phyloP scores from a whole-genome alignment of 1,140 invertebrate genomes.

The Coptotermes formosanus region DNA sequence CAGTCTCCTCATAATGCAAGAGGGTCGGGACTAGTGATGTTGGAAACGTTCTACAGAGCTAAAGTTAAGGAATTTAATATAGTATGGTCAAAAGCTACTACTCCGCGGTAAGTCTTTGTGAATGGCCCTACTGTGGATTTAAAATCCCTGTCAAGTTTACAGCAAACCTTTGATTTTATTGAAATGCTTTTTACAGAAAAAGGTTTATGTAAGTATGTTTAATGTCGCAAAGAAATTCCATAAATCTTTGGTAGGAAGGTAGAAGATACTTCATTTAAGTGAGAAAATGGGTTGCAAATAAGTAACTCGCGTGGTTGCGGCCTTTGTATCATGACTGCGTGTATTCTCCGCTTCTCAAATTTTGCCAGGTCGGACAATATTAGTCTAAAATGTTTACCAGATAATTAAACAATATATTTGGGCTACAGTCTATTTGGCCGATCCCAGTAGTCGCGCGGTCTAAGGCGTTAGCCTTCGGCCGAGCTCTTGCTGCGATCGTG shows the following conservation, averaged over 20 bases:
- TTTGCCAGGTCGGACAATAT: too few species aligned
- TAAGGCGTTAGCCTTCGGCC: too few species aligned
- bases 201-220: background rate
- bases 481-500: too few species aligned
- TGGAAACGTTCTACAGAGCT: background rate
- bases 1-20: background rate
- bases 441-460: too few species aligned
- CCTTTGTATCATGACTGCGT: too few species aligned
- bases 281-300: background rate
- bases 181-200: background rate
- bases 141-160: background rate
- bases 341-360: too few species aligned
- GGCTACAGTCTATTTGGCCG: too few species aligned
- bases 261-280: background rate
- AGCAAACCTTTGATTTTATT: background rate
- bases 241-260: background rate
- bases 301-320: background rate
- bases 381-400: too few species aligned
- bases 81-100: background rate
- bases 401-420: too few species aligned
- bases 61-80: constrained; percentile 18
- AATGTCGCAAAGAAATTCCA: background rate
- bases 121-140: background rate
- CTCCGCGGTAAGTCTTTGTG: background rate
- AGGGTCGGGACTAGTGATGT: background rate